phyloP scores from a whole-genome alignment of 2,113 vertebrate species.

The Alligator mississippiensis region DNA sequence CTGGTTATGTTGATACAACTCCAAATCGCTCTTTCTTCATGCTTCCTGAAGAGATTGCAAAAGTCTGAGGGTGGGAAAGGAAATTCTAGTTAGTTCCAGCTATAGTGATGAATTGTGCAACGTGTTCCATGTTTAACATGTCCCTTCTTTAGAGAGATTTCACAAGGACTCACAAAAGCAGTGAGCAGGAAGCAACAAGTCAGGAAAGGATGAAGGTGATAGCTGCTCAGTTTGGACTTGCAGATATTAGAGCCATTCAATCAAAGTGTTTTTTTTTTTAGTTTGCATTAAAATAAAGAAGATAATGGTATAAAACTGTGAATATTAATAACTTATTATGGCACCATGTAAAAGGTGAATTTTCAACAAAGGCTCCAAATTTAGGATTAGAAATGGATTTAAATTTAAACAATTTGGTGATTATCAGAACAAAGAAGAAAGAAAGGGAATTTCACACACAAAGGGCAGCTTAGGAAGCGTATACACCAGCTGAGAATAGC shows the following conservation, averaged over 20 bases:
- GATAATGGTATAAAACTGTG: background rate
- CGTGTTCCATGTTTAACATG: too few species aligned
- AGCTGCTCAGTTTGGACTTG: background rate
- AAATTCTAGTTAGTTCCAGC: too few species aligned
- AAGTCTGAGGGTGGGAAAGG: too few species aligned
- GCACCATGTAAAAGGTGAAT: background rate
- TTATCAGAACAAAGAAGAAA: background rate
- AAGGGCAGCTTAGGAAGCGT: background rate
- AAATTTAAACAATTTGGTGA: background rate
- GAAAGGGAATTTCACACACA: too few species aligned
- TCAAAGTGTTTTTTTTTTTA: background rate
- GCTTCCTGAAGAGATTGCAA: too few species aligned
- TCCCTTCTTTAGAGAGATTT: background rate
- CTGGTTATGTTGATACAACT: too few species aligned
- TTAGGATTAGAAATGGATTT: background rate
- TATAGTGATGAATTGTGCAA: too few species aligned
- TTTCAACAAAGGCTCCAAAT: background rate
- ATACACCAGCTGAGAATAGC: background rate
- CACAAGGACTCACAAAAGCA: background rate
- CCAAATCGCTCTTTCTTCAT: too few species aligned
- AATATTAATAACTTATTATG: background rate
- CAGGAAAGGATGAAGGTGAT: background rate
- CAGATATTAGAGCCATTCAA: background rate
- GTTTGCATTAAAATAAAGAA: background rate
- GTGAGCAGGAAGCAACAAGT: background rate